A percentile compares a stretch with the other conserved stretches of the same genome.
Evolutionary conservation across 2,797 vertebrate genomes (phyloP).

Genomic region (Molossus molossus): DNA sequence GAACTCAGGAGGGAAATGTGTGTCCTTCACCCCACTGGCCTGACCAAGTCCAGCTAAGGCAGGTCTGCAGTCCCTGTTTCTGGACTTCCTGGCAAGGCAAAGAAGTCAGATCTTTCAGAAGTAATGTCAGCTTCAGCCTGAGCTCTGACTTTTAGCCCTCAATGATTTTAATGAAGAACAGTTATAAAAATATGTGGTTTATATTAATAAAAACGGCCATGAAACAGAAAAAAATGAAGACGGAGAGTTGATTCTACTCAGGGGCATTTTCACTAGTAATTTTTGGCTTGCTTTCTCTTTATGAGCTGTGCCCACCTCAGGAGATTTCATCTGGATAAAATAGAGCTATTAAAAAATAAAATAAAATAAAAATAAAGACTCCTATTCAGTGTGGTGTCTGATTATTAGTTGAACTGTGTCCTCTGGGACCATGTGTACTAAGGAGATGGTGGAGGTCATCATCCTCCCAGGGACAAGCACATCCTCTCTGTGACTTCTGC

Average conservation of each 20-base stretch:
- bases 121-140: neutral
- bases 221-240: constrained; percentile 79
- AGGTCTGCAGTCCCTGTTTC: neutral
- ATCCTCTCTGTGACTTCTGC: neutral
- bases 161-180: constrained; percentile 83
- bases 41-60: neutral
- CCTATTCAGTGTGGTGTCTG: neutral
- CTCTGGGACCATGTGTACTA: neutral
- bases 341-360: neutral
- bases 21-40: too few species aligned
- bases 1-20: neutral
- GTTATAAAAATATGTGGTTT: constrained; percentile 83
- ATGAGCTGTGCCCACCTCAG: constrained; percentile 66
- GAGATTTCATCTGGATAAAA: constrained; percentile 71
- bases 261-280: constrained; percentile 74
- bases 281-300: constrained; percentile 50
- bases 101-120: neutral
- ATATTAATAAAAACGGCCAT: constrained; percentile 78
- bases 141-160: constrained; percentile 21
- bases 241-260: constrained; percentile 68
- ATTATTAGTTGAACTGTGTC: neutral
- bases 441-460: neutral
- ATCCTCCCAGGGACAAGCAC: neutral
- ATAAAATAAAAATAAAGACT: too few species aligned
- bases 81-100: neutral